These are phyloP conservation scores for Archivesica marissinica DNA, from an alignment of 1,140 invertebrate genomes.

Conservation along the genomic window DNA sequence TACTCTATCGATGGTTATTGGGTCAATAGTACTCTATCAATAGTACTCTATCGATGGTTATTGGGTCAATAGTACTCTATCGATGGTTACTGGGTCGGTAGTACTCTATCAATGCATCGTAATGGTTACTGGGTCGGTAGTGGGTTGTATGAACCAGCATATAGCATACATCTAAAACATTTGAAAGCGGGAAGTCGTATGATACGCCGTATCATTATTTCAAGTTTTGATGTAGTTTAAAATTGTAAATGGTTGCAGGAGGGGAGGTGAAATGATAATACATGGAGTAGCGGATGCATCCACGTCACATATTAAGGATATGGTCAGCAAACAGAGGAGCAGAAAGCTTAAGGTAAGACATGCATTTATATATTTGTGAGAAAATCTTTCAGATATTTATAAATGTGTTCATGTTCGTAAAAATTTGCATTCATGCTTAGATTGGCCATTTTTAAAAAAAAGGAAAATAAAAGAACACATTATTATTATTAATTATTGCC, in stretches of 20 bases:
- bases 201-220: too few species aligned
- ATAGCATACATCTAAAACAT: too few species aligned
- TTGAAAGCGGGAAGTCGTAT: too few species aligned
- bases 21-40: too few species aligned
- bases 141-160: too few species aligned
- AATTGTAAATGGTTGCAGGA: not conserved
- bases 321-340: conserved; percentile 65
- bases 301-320: conserved; percentile 65
- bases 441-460: not conserved
- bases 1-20: too few species aligned
- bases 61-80: too few species aligned
- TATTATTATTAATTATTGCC: not conserved
- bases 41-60: too few species aligned
- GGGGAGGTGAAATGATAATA: conserved; percentile 54
- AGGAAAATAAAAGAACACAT: not conserved
- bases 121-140: not conserved
- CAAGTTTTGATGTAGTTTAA: too few species aligned
- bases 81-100: too few species aligned
- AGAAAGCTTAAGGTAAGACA: conserved; percentile 37
- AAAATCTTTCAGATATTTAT: not conserved
- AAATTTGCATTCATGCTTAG: not conserved
- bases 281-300: conserved; percentile 66
- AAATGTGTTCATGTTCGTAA: not conserved
- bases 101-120: too few species aligned
- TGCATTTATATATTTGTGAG: not conserved